Conservation (phyloP, 2,113 vertebrate genomes). For the Hippoglossus stenolepis region DNA sequence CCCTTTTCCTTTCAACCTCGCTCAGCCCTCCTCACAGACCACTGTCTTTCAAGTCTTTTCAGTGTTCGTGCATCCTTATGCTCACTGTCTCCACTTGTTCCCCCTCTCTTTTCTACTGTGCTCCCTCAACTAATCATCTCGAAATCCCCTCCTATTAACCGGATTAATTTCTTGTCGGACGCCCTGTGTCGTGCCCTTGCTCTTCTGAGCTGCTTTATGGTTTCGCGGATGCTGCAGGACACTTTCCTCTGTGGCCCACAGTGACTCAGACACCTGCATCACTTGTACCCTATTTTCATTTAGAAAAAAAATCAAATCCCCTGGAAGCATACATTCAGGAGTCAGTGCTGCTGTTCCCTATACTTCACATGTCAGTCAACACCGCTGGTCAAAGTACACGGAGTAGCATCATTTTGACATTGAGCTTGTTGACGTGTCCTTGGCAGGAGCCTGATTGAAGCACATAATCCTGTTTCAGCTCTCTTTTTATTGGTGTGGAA, state of each 20-base stretch:
- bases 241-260: constrained; percentile 12
- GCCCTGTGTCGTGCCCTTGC: constrained; percentile 30
- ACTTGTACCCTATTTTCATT: constrained; percentile 9
- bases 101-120: neutral
- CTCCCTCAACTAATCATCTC: constrained; percentile 42
- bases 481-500: constrained; percentile 1
- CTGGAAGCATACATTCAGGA: constrained; percentile 22
- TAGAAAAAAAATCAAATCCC: neutral
- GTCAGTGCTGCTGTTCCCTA: constrained; percentile 37
- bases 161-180: constrained; percentile 43
- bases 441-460: constrained; percentile 64
- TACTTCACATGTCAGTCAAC: constrained; percentile 58
- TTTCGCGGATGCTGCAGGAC: constrained; percentile 22
- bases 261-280: constrained; percentile 26
- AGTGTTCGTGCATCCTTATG: constrained; percentile 34
- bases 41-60: constrained; percentile 40
- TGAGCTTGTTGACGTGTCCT: constrained; percentile 60
- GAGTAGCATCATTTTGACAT: constrained; percentile 59
- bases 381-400: constrained; percentile 39
- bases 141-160: constrained; percentile 44
- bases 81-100: constrained; percentile 20
- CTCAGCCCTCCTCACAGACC: constrained; percentile 38
- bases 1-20: constrained; percentile 22
- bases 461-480: constrained; percentile 66
- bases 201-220: constrained; percentile 31